phyloP scores from a whole-genome alignment of 2,888 invertebrate species.

The Anagyrus pseudococci region DNA sequence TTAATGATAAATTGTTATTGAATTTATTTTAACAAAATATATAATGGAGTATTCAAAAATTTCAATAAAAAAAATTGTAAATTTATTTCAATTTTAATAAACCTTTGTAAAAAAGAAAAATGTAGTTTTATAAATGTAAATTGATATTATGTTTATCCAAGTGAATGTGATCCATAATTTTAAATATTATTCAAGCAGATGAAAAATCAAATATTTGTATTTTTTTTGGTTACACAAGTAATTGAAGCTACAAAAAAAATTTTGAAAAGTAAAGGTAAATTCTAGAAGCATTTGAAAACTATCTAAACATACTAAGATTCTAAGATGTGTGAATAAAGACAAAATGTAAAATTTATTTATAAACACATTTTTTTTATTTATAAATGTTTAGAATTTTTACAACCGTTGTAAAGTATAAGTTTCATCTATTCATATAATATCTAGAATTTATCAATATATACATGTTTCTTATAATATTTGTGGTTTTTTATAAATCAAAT shows the following conservation, averaged over 20 bases:
- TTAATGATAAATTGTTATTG: slow-evolving; percentile 20
- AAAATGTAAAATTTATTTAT: not conserved
- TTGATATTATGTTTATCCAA: not conserved
- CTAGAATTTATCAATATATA: not conserved
- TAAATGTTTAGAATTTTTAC: too few species aligned
- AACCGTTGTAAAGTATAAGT: too few species aligned
- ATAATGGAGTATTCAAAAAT: slow-evolving; percentile 6
- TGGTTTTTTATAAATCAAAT: slow-evolving; percentile 37
- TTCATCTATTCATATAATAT: too few species aligned
- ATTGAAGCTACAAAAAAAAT: too few species aligned
- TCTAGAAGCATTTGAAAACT: not conserved
- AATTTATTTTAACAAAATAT: slow-evolving; percentile 21
- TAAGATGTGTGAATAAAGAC: not conserved
- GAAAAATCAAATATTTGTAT: not conserved
- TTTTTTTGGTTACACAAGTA: not conserved
- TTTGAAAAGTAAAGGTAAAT: too few species aligned
- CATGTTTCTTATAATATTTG: not conserved
- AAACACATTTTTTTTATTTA: not conserved
- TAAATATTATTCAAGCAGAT: not conserved
- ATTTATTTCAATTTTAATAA: not conserved
- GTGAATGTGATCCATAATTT: not conserved
- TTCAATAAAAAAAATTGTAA: not conserved
- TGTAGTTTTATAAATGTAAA: not conserved
- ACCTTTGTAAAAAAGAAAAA: not conserved
- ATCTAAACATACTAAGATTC: not conserved